Percentiles rank a stretch among this genome's conserved stretches.
Conservation (phyloP, 2,797 vertebrate species). For the Epinephelus awoara region DNA sequence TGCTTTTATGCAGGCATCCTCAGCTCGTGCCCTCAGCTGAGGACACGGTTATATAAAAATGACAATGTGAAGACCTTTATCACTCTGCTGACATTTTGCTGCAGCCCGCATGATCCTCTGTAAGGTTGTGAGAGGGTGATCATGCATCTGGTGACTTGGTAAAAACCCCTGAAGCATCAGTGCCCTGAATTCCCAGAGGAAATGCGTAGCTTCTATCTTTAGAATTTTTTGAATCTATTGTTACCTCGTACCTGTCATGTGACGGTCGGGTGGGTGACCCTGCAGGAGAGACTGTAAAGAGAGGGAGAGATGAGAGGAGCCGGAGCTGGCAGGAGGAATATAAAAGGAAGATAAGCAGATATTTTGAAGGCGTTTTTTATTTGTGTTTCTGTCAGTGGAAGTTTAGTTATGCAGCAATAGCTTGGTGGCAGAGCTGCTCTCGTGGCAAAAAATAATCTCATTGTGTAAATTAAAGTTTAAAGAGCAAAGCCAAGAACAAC, state of each 20-base stretch:
- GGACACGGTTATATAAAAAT: conserved; percentile 29
- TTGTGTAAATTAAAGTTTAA: not conserved
- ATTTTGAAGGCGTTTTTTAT: not conserved
- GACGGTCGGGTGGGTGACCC: not conserved
- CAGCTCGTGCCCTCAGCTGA: conserved; percentile 17
- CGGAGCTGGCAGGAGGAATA: not conserved
- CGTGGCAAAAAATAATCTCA: not conserved
- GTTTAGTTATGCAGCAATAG: not conserved
- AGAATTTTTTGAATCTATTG: conserved; percentile 34
- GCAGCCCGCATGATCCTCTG: conserved; percentile 21
- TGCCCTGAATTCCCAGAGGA: conserved; percentile 17
- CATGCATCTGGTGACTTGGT: conserved; percentile 40
- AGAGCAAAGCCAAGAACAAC: not conserved
- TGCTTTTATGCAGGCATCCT: conserved; percentile 12
- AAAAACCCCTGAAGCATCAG: conserved; percentile 19
- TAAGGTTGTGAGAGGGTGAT: conserved; percentile 7
- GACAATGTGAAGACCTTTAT: conserved; percentile 10
- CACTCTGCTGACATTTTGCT: conserved; percentile 25
- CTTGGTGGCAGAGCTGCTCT: conserved; percentile 3
- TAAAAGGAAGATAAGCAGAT: not conserved
- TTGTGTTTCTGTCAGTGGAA: not conserved
- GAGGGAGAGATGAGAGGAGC: not conserved
- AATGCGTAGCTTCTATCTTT: conserved; percentile 52
- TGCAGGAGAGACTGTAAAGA: not conserved
- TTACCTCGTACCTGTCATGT: conserved; percentile 12